Evolutionary conservation across 2,888 invertebrate genomes (phyloP).

Genomic region (Caenorhabditis afra): DNA sequence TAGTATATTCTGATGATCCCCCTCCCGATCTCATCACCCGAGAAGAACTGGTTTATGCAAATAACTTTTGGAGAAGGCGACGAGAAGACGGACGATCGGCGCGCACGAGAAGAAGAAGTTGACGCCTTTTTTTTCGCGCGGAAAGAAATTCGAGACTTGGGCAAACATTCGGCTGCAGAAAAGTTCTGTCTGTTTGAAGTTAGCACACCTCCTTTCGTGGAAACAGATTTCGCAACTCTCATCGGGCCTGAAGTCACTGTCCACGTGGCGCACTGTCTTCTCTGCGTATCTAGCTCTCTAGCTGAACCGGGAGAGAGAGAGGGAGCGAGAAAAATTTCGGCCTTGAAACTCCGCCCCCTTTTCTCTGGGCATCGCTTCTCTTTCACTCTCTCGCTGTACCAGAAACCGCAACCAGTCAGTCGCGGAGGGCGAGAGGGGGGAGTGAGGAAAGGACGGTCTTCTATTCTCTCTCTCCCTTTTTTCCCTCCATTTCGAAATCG

Average conservation of each 20-base stretch:
- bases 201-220: too few species aligned
- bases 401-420: conserved; percentile 3
- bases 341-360: neutral
- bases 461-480: too few species aligned
- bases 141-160: neutral
- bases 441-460: too few species aligned
- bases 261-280: neutral
- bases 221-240: too few species aligned
- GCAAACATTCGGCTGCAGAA: neutral
- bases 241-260: too few species aligned
- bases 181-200: neutral
- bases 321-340: neutral
- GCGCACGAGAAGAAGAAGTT: neutral
- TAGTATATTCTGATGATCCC: too few species aligned
- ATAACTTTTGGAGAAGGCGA: too few species aligned
- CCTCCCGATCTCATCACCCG: too few species aligned
- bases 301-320: neutral
- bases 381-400: neutral
- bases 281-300: neutral
- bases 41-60: too few species aligned
- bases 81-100: too few species aligned
- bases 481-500: too few species aligned
- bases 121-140: neutral
- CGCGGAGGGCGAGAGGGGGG: neutral
- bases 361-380: neutral